These are phyloP conservation scores for Crax fasciolata DNA, from an alignment of 2,797 vertebrate genomes.

Conservation along the genomic window DNA sequence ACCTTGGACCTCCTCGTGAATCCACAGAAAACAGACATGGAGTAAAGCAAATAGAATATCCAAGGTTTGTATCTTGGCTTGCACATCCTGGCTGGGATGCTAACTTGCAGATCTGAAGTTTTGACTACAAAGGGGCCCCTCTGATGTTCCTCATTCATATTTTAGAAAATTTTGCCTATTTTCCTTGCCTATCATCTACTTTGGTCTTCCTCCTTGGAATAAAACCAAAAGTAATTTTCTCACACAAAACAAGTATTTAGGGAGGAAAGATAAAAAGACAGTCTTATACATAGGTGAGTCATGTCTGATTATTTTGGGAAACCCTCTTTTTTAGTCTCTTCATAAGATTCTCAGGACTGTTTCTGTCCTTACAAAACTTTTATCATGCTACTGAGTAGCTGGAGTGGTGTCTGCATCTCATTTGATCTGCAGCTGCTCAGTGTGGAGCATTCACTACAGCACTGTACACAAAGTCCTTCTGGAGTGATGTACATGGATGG, in stretches of 20 bases:
- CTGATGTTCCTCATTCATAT: background rate
- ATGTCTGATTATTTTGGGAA: background rate
- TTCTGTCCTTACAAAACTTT: background rate
- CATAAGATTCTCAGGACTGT: background rate
- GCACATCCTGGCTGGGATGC: rapidly evolving
- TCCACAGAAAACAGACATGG: background rate
- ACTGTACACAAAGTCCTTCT: background rate
- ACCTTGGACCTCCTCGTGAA: background rate
- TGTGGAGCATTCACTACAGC: background rate
- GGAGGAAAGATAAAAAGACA: background rate
- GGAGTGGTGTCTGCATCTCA: background rate
- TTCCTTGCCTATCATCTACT: background rate
- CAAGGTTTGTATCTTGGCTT: background rate
- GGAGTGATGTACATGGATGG: background rate
- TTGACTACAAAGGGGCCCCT: rapidly evolving
- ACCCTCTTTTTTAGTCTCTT: background rate
- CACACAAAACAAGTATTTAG: background rate
- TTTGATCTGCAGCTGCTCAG: background rate
- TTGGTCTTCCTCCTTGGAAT: background rate
- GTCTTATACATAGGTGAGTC: background rate
- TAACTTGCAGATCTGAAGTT: background rate
- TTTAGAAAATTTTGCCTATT: background rate
- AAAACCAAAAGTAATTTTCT: background rate
- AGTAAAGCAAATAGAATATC: background rate
- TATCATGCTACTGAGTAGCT: background rate